phyloP scores from a whole-genome alignment of 2,797 vertebrate species.

The Picus viridis region DNA sequence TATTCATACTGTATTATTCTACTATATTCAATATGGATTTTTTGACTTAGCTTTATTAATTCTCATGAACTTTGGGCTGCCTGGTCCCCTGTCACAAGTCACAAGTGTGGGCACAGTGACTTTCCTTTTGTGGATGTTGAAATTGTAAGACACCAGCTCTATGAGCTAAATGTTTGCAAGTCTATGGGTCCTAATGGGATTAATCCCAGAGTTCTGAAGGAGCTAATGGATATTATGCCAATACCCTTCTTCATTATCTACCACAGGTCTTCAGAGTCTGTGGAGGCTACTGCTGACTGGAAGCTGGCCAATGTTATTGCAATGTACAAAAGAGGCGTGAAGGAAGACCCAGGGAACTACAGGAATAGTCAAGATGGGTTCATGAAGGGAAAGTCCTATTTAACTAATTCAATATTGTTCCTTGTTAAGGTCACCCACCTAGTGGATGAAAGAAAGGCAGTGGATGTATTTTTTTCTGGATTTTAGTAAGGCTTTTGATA shows the following conservation, averaged over 20 bases:
- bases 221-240: neutral
- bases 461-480: neutral
- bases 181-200: neutral
- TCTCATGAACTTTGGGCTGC: neutral
- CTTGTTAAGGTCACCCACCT: neutral
- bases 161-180: neutral
- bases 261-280: neutral
- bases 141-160: neutral
- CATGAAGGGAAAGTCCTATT: too few relatives aligned
- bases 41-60: neutral
- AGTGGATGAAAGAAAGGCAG: neutral
- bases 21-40: neutral
- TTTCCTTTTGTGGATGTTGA: too few relatives aligned
- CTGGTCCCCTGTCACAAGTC: too few relatives aligned
- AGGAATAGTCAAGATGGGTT: too few relatives aligned
- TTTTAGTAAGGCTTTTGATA: neutral
- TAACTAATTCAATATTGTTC: neutral
- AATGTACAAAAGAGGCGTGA: too few relatives aligned
- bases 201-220: neutral
- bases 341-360: too few relatives aligned
- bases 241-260: neutral
- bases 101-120: too few relatives aligned
- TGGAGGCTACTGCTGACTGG: neutral
- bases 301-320: neutral
- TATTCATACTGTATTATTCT: neutral